phyloP scores from a whole-genome alignment of 2,113 vertebrate genomes.

The Tachysurus vachellii region DNA sequence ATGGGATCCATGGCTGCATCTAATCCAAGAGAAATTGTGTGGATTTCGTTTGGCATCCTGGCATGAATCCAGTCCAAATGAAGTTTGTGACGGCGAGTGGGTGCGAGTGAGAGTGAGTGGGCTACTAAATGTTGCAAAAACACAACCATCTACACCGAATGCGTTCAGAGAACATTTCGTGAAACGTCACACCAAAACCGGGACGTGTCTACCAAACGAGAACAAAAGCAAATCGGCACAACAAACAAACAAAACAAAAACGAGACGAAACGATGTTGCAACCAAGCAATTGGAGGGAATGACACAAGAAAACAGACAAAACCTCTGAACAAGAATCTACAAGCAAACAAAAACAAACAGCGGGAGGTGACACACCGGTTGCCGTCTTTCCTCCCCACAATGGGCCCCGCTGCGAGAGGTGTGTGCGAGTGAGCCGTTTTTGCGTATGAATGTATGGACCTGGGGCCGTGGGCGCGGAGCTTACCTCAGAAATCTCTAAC shows the following conservation, averaged over 20 bases:
- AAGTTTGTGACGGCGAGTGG: constrained; percentile 99
- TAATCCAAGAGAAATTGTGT: constrained; percentile 97
- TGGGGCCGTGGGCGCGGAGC: constrained; percentile 82
- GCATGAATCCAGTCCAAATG: constrained; percentile 90
- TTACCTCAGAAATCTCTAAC: constrained; percentile 68
- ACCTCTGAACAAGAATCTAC: constrained; percentile 35
- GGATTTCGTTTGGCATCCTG: constrained; percentile 98
- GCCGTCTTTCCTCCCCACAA: constrained; percentile 64
- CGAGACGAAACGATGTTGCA: constrained; percentile 72
- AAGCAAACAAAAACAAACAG: constrained; percentile 59
- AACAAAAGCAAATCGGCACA: constrained; percentile 66
- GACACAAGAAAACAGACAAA: constrained; percentile 50
- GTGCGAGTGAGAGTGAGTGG: constrained; percentile 99
- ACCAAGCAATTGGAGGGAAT: constrained; percentile 76
- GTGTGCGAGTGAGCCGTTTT: constrained; percentile 88
- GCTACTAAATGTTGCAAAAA: constrained; percentile 89
- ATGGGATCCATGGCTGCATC: constrained; percentile 99
- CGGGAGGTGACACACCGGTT: constrained; percentile 77
- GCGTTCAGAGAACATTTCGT: constrained; percentile 91
- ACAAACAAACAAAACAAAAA: constrained; percentile 61
- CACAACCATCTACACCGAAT: constrained; percentile 87
- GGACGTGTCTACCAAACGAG: constrained; percentile 83
- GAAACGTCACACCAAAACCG: constrained; percentile 84
- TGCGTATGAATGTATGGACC: constrained; percentile 91
- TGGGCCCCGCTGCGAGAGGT: constrained; percentile 86